Percentiles rank a stretch among this genome's conserved stretches.
These are phyloP conservation scores for Thaumatotibia leucotreta DNA, from an alignment of 1,140 invertebrate species.

Conservation along the genomic window DNA sequence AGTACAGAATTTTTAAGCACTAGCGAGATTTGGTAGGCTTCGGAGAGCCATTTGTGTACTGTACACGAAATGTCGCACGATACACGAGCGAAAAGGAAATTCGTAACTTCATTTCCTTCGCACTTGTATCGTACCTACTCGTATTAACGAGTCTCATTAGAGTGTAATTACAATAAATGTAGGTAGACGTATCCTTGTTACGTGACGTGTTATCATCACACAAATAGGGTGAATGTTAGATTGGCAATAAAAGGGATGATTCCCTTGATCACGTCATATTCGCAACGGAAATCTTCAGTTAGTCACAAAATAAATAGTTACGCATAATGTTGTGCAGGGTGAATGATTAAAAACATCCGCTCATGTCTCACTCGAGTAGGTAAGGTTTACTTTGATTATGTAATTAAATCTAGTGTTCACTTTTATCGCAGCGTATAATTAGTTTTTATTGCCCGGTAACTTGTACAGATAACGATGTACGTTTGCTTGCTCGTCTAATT, in stretches of 20 bases:
- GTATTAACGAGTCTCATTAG: too few relatives aligned
- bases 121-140: too few relatives aligned
- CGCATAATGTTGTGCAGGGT: slow-evolving; percentile 23
- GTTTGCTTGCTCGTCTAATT: too few relatives aligned
- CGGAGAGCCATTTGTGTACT: too few relatives aligned
- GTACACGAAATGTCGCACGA: too few relatives aligned
- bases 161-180: too few relatives aligned
- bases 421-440: slow-evolving; percentile 35
- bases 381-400: slow-evolving; percentile 50
- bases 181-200: neutral
- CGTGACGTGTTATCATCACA: neutral
- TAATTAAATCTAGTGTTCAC: slow-evolving; percentile 43
- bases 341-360: slow-evolving; percentile 36
- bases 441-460: slow-evolving; percentile 32
- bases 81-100: too few relatives aligned
- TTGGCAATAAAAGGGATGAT: neutral
- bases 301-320: slow-evolving; percentile 36
- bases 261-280: slow-evolving; percentile 9
- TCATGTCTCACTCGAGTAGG: slow-evolving; percentile 42
- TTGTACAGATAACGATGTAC: slow-evolving; percentile 8
- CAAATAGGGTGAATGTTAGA: neutral
- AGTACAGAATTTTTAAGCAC: too few relatives aligned
- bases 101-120: too few relatives aligned
- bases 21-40: too few relatives aligned
- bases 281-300: slow-evolving; percentile 20